Evolutionary conservation across 2,888 invertebrate genomes (phyloP), one percentile per base, ranked within the genome.

Genomic region (Cotesia congregata): DNA sequence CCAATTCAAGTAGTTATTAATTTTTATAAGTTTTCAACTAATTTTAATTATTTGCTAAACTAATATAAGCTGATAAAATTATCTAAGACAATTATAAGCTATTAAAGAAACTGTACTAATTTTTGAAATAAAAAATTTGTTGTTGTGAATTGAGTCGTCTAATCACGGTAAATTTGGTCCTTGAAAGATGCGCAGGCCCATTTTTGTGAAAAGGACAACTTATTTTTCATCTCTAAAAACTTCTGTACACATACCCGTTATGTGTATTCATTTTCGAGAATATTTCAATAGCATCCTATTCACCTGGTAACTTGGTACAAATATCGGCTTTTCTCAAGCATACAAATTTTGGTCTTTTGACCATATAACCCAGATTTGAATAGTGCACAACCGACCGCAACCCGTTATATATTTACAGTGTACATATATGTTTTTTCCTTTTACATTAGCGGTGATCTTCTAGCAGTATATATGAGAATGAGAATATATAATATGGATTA

Each of bases 351-450:
- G 85, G 85, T 85, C 87, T 86, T 85, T 86, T 86, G 85, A 84
- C 85, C 88, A 86, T 85, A 87, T 89, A 89, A 89, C 88, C 89
- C 87, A 88, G 80, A 88, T 89, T 88, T 88, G 86, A 83, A 88
- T 87, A 84, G 85, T 83, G 84, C 82, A 79, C 75, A 79, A 69
- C 75, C 80, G 82, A 83, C 83, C 85, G 83, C 84, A 89, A 89
- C 89, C 89, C 88, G 89, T 89, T 89, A 89, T 87, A 50, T 50
- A 50, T 50, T 12, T 50, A 12, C 12, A 50, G 9, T 50, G 50
- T 50, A 50, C 12, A 50, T 86, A 82, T 79, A 83, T 83, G 83
- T 85, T 84, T 85, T 82, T 83, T 82, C 80, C 81, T 82, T 83
- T 79, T 81, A 67, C 41, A 40, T 30, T 20, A 67, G n/a, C 40